A percentile compares a stretch with the other conserved stretches of the same genome.
Evolutionary conservation across 2,888 invertebrate species (phyloP).

Genomic region (Alcis repandata): DNA sequence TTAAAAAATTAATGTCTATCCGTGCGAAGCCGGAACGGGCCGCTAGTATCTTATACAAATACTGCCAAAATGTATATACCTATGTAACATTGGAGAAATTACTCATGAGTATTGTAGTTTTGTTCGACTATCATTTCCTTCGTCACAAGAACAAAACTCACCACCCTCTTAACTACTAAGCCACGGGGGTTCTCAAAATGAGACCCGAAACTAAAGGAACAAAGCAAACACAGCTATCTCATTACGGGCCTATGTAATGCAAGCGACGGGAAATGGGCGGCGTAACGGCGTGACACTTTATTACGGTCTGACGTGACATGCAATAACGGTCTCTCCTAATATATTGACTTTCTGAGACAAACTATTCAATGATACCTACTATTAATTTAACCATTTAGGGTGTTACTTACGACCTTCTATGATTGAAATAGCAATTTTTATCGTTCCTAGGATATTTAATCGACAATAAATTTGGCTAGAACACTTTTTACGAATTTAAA

Average conservation of each 20-base stretch:
- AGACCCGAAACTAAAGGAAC: neutral
- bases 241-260: constrained; percentile 6
- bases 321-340: constrained; percentile 7
- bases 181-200: neutral
- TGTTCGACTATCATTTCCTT: neutral
- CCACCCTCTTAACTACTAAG: neutral
- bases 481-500: too few species aligned
- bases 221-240: constrained; percentile 3
- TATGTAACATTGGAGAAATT: too few species aligned
- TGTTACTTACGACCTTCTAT: too few species aligned
- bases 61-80: too few species aligned
- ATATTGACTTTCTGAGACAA: constrained; percentile 8
- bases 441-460: too few species aligned
- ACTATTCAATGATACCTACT: neutral
- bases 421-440: neutral
- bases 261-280: constrained; percentile 15
- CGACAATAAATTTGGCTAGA: too few species aligned
- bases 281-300: constrained; percentile 23
- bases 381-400: neutral
- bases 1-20: too few species aligned
- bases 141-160: neutral
- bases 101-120: too few species aligned
- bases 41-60: too few species aligned
- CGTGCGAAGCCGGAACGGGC: too few species aligned
- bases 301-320: constrained; percentile 29